These are phyloP conservation scores for Limnothrissa miodon DNA, from an alignment of 2,113 vertebrate species.

Conservation along the genomic window DNA sequence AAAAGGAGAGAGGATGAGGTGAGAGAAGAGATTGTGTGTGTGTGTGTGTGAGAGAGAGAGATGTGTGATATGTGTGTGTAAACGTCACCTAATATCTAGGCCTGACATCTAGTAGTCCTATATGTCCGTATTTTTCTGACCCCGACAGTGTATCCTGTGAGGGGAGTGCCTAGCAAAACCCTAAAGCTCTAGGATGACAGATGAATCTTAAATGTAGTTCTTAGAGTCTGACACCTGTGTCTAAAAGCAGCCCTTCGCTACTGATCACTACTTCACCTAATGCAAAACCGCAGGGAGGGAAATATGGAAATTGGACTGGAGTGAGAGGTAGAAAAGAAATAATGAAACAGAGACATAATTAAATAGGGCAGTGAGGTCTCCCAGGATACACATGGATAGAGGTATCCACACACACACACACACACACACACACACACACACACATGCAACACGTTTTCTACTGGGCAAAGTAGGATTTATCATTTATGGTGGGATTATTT, in stretches of 20 bases:
- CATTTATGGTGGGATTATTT: too few species aligned
- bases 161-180: conserved; percentile 64
- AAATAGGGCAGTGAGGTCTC: not conserved
- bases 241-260: conserved; percentile 41
- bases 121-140: conserved; percentile 18
- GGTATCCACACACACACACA: not conserved
- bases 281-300: not conserved
- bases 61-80: not conserved
- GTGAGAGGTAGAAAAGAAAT: not conserved
- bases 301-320: not conserved
- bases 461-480: not conserved
- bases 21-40: not conserved
- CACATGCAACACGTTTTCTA: not conserved
- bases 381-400: not conserved
- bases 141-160: conserved; percentile 47
- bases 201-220: conserved; percentile 56
- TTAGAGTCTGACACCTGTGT: conserved; percentile 59
- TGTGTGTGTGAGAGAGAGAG: not conserved
- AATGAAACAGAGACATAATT: not conserved
- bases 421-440: not conserved
- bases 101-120: too few species aligned
- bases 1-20: not conserved
- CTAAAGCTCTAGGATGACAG: conserved; percentile 37
- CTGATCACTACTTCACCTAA: conserved; percentile 39
- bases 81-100: too few species aligned